Base-by-base conservation (phyloP, 2,888 invertebrate genomes). In the Eupelmus urozonus region DNA sequence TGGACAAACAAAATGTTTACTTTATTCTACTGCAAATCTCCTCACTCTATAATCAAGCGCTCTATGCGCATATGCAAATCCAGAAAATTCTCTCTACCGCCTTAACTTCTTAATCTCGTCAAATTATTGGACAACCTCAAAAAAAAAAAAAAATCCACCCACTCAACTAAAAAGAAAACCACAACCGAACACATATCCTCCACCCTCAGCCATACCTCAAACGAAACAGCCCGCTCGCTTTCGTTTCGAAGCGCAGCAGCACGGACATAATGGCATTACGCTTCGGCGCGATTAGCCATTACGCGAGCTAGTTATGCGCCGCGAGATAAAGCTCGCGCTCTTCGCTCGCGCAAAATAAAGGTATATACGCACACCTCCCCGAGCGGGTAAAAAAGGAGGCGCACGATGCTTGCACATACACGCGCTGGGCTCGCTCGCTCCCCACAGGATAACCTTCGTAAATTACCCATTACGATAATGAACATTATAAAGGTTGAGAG, bases 271-370 rank as follows among this genome's bases (percentile, higher is more conserved):
- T 85, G 83, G 83, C 83, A 85, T 86, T 86, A 85, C 84, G 81
- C n/a, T n/a, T n/a, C n/a, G n/a, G n/a, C 83, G 82, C 85, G 83
- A 86, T 85, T 85, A 85, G 83, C 85, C 83, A 84, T 85, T 85
- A 85, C 84, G 84, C 83, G 69, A 85, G 81, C 86, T 85, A 83
- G 86, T 86, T 86, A 84, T 82, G 82, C 82, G 84, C 57, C 29
- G 57, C 13, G 57, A 51, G 51, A 51, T 2, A 51, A 9, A 51
- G 45, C 45, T 34, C 9, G 51, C 1, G n/a, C 51, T n/a, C 9
- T 53, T 4, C 53, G 18, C 3, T 2, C 13, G 11, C 2, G 25
- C 55, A 4, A 25, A 25, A 55, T 25, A 55, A 25, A 55, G 55
- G 34, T 34, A 53, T 20, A 53, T 4, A 16, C 53, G 9, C 60